Conservation (phyloP, 1,140 invertebrate species). For the Melanaphis sacchari region DNA sequence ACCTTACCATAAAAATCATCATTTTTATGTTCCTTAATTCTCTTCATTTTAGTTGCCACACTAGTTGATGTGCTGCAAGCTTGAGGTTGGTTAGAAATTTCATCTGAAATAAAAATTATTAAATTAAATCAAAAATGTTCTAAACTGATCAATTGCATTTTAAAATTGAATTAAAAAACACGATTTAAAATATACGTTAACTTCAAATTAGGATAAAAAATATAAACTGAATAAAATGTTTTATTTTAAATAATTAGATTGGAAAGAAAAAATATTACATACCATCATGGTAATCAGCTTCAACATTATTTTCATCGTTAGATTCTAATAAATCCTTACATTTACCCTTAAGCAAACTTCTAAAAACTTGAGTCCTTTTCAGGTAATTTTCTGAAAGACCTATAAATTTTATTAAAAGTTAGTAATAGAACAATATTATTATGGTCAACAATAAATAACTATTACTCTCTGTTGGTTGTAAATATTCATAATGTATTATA, state of each 20-base stretch:
- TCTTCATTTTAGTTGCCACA: not conserved
- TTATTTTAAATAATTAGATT: not conserved
- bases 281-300: not conserved
- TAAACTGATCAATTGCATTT: not conserved
- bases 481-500: not conserved
- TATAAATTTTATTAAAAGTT: not conserved
- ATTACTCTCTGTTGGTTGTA: not conserved
- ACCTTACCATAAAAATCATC: not conserved
- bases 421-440: not conserved
- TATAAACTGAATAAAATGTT: not conserved
- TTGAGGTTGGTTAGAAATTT: not conserved
- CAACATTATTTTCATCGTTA: not conserved
- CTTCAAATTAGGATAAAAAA: not conserved
- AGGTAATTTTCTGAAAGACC: not conserved
- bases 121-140: not conserved
- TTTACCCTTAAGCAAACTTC: not conserved
- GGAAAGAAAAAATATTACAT: not conserved
- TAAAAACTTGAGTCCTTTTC: not conserved
- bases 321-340: not conserved
- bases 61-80: not conserved
- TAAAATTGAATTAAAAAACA: no score
- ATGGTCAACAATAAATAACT: not conserved
- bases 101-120: conserved; percentile 5
- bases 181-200: not conserved
- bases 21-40: not conserved